Evolutionary conservation across 2,888 invertebrate genomes (phyloP), one percentile per base, ranked within the genome.

Genomic region (Melangyna quadrimaculata): DNA sequence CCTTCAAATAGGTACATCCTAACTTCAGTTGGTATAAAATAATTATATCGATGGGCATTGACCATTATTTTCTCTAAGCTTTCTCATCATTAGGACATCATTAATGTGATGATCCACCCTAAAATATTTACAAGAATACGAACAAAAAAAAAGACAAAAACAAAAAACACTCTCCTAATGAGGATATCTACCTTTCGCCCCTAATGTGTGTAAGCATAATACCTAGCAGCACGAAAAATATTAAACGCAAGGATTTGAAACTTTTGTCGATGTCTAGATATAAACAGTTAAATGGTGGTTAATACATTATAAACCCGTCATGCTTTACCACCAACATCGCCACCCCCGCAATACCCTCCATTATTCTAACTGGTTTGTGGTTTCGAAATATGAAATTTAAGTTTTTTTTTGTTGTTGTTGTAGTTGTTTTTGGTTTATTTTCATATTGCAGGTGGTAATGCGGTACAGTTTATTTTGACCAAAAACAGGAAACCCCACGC

Each of bases 51-150:
- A 55, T 40, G 19, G 57, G 22, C 35, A 69, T 69, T 80, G 61
- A 37, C 69, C 61, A 80, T 48, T 45, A 80, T 48, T 45, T 48
- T 8, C 63, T 12, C 19, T 19, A 51, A 65, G 43, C 77, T 63
- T 57, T 48, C 40, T 57, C 48, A 69, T 70, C 65, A 65, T 82
- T 48, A 69, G 69, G 65, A 78, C 78, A 69, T 70, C 61, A 82
- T 78, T 78, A 82, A 70, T 63, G 53, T 57, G 69, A 78, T 82
- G 69, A 78, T 73, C n/a, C 43, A 61, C 35, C 53, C 73, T 48
- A 70, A 73, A 80, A 53, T 63, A 65, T 65, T 65, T 29, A 63
- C 6, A 27, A 43, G 14, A n/a, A n/a, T n/a, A n/a, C n/a, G 19
- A 43, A 37, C 19, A 19, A 57, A 57, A 17, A 57, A 4, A 57